Conservation (phyloP, 2,113 vertebrate genomes). For the Tyrannus savana region DNA sequence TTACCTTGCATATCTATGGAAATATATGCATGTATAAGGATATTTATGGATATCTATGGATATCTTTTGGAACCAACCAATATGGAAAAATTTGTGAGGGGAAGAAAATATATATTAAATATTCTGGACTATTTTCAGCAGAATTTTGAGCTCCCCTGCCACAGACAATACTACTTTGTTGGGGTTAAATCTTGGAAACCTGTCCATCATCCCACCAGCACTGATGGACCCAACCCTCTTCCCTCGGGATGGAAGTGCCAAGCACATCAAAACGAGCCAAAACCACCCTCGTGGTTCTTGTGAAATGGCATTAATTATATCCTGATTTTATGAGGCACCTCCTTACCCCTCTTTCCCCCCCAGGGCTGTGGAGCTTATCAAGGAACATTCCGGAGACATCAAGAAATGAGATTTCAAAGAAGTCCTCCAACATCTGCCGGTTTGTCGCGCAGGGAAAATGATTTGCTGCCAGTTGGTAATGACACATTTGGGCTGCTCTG, state of each 20-base stretch:
- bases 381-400: constrained; percentile 34
- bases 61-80: background rate
- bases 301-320: background rate
- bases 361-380: background rate
- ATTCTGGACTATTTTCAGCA: background rate
- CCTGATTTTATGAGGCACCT: background rate
- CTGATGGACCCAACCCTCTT: background rate
- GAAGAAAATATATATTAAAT: background rate
- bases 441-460: background rate
- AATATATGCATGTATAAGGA: no score
- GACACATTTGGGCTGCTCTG: background rate
- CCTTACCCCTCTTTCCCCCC: background rate
- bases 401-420: background rate
- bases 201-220: background rate
- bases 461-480: background rate
- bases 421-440: background rate
- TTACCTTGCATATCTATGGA: background rate
- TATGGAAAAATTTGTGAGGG: accelerated
- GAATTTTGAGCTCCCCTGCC: background rate
- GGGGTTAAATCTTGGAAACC: background rate
- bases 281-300: background rate
- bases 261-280: background rate
- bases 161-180: background rate
- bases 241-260: background rate
- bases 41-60: background rate